Base-by-base conservation (phyloP, 1,140 invertebrate species). In the Marisa cornuarietis region DNA sequence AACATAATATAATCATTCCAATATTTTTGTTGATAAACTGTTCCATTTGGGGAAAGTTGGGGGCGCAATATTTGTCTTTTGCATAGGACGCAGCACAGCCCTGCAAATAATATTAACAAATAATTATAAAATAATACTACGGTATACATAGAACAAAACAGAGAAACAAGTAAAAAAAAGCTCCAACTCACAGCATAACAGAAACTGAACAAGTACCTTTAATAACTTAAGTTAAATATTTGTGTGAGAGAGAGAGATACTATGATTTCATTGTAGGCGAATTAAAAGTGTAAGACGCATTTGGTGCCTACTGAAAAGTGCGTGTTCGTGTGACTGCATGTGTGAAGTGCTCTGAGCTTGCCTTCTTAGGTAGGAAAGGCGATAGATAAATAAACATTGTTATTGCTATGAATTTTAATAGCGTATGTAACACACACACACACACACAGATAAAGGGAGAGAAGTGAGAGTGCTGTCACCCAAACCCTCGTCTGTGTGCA, bases 401-500 rank as follows among this genome's bases (percentile, higher is more conserved):
- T 42, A 42, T 42, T 42, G 31, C 6, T 42, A 42, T 42, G 6
- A 42, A 42, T 42, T 42, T 42, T 42, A 6, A 42, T 42, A 42
- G 31, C 6, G 31, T 42, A 42, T n/a, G n/a, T n/a, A n/a, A n/a
- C n/a, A 42, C 31, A 4, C 31, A 0, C 31, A 42, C 31, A 42
- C 31, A 42, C 31, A 42, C 31, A 42, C 0, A 42, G 31, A 42
- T 42, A 6, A 42, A 6, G 31, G 31, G 31, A 42, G 31, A 42
- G 31, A 6, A 42, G 31, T 42, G 31, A 42, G 31, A 42, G 31
- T 42, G 31, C 2, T 42, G 31, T 42, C 31, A 42, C 31, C 3
- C 9, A 8, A 58, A 8, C 52, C 14, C 54, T 58, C 16, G 54
- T 62, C 24, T 62, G n/a, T 62, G 79, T 80, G 20, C 84, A 88